Conservation (phyloP, 1,140 invertebrate species). For the Polyergus mexicanus region DNA sequence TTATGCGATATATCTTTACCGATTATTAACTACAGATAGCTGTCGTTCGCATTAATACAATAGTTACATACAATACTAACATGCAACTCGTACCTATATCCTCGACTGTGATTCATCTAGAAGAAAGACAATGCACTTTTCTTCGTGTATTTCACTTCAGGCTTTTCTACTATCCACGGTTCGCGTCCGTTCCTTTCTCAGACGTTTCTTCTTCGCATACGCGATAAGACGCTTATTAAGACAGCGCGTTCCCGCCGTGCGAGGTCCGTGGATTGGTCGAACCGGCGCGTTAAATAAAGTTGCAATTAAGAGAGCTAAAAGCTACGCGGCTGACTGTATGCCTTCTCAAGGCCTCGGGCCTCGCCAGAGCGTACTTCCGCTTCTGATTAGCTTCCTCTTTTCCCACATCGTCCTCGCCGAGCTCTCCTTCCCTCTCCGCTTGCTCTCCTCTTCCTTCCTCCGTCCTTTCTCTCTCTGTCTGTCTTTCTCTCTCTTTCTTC, state of each 20-base stretch:
- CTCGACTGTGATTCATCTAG: background rate
- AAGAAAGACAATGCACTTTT: slow-evolving; percentile 31
- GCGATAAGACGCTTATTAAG: slow-evolving; percentile 74
- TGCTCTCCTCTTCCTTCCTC: slow-evolving; percentile 60
- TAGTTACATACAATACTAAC: background rate
- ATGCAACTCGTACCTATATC: background rate
- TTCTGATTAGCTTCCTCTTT: slow-evolving; percentile 87
- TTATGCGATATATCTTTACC: too few species aligned
- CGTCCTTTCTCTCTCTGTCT: slow-evolving; percentile 58
- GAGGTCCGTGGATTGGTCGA: slow-evolving; percentile 64
- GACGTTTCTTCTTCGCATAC: slow-evolving; percentile 33
- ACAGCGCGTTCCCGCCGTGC: slow-evolving; percentile 53
- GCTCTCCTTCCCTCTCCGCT: slow-evolving; percentile 62
- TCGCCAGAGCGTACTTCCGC: slow-evolving; percentile 85
- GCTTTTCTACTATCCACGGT: slow-evolving; percentile 67
- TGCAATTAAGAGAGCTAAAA: slow-evolving; percentile 86
- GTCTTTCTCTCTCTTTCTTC: slow-evolving; percentile 37
- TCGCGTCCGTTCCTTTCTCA: slow-evolving; percentile 53
- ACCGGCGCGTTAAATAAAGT: slow-evolving; percentile 81
- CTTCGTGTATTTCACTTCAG: background rate
- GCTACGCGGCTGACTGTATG: slow-evolving; percentile 77
- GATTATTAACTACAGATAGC: too few species aligned
- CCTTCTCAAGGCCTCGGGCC: slow-evolving; percentile 83
- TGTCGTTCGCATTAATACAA: too few species aligned
- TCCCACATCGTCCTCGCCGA: slow-evolving; percentile 83